Conservation (phyloP, 2,888 invertebrate species). For the Pteria penguin region DNA sequence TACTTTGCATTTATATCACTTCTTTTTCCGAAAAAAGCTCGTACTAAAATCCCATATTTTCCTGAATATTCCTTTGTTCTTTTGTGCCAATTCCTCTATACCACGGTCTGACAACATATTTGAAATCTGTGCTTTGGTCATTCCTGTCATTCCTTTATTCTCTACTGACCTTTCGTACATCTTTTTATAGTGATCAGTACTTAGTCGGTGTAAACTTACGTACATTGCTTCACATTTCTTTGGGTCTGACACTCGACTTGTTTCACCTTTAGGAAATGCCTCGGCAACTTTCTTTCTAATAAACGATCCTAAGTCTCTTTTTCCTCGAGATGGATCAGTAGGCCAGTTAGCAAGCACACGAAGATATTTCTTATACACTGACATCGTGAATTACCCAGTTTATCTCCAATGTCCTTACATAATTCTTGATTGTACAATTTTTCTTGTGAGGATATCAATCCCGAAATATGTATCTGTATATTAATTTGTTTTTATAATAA, state of each 20-base stretch:
- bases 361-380: not conserved
- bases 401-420: too few relatives aligned
- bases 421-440: too few relatives aligned
- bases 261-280: not conserved
- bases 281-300: not conserved
- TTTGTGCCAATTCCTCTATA: not conserved
- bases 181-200: not conserved
- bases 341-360: not conserved
- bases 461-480: too few relatives aligned
- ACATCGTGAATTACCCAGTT: too few relatives aligned
- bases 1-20: too few relatives aligned
- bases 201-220: not conserved
- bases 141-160: not conserved
- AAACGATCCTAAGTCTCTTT: not conserved
- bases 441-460: too few relatives aligned
- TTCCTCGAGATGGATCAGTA: not conserved
- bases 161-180: not conserved
- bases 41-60: too few relatives aligned
- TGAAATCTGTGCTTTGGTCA: not conserved
- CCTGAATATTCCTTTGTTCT: not conserved
- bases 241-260: not conserved
- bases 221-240: not conserved
- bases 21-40: too few relatives aligned
- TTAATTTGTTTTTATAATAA: too few relatives aligned
- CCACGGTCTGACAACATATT: not conserved